These are phyloP conservation scores for Dromaius novaehollandiae DNA, from an alignment of 2,113 vertebrate genomes.

Conservation along the genomic window DNA sequence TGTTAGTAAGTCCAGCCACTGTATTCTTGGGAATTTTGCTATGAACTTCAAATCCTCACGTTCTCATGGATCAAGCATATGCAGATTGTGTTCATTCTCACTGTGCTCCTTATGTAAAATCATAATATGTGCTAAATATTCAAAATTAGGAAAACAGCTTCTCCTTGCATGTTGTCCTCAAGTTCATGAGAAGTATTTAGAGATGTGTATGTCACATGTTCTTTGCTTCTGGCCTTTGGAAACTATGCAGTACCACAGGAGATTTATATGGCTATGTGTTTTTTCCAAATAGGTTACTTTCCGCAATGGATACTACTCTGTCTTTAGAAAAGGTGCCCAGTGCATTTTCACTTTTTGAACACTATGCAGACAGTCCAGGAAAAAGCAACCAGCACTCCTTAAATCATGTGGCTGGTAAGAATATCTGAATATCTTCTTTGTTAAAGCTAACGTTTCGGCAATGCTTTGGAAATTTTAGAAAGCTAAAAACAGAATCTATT, in stretches of 20 bases:
- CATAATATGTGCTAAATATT: background rate
- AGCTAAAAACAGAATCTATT: slow-evolving; percentile 36
- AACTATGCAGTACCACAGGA: background rate
- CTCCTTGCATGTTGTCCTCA: background rate
- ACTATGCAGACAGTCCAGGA: slow-evolving; percentile 83
- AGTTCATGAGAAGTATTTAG: background rate
- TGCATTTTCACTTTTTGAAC: slow-evolving; percentile 90
- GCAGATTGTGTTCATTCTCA: background rate
- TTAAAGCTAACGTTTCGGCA: background rate
- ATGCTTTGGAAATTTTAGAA: slow-evolving; percentile 22
- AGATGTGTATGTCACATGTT: rapidly evolving
- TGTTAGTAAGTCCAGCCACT: background rate
- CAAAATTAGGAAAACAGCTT: background rate
- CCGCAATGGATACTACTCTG: slow-evolving; percentile 85
- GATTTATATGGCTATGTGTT: background rate
- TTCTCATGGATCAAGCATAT: background rate
- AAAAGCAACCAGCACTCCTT: slow-evolving; percentile 79
- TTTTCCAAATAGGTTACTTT: slow-evolving; percentile 72
- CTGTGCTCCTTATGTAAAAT: background rate
- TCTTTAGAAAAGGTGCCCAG: slow-evolving; percentile 89
- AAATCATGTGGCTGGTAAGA: slow-evolving; percentile 86
- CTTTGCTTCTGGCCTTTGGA: background rate
- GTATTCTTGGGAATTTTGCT: background rate
- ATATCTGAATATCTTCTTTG: background rate
- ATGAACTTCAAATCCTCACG: background rate